These are phyloP conservation scores for Pristionchus japonicus DNA, from an alignment of 2,888 invertebrate species.

Conservation along the genomic window DNA sequence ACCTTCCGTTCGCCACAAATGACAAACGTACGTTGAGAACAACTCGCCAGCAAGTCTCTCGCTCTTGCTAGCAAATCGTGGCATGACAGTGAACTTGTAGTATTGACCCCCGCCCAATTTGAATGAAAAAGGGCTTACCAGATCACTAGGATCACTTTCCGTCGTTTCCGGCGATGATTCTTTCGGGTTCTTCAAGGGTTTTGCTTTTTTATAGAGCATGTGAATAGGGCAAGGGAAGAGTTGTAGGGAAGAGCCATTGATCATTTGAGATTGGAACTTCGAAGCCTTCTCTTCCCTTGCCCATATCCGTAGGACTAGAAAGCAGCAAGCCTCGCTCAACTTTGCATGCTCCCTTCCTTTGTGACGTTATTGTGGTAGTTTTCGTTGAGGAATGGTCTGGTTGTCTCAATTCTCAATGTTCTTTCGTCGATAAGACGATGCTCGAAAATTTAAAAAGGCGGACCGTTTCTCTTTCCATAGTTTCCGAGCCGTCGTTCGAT, in stretches of 20 bases:
- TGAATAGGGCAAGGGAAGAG: neutral
- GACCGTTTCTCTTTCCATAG: neutral
- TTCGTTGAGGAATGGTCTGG: too few species aligned
- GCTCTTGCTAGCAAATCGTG: constrained; percentile 3
- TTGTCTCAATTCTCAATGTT: too few species aligned
- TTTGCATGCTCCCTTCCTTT: too few species aligned
- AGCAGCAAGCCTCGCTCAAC: neutral
- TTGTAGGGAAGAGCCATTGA: too few species aligned
- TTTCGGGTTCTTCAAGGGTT: neutral
- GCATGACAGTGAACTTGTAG: neutral
- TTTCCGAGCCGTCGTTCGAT: neutral
- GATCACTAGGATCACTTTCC: neutral
- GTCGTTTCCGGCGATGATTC: neutral
- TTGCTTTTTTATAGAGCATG: neutral
- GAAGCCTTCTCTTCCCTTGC: neutral
- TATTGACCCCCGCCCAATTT: neutral
- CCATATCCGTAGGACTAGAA: neutral
- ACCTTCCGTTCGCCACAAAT: constrained; percentile 82
- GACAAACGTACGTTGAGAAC: constrained; percentile 65
- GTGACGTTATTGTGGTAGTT: too few species aligned
- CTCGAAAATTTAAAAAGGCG: too few species aligned
- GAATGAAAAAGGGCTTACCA: neutral
- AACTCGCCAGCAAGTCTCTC: constrained; percentile 7
- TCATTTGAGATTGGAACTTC: neutral
- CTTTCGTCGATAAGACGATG: too few species aligned